Evolutionary conservation across 92 coral and sea anemone genomes (phyloP).

Genomic region (Zoanthus sociatus): DNA sequence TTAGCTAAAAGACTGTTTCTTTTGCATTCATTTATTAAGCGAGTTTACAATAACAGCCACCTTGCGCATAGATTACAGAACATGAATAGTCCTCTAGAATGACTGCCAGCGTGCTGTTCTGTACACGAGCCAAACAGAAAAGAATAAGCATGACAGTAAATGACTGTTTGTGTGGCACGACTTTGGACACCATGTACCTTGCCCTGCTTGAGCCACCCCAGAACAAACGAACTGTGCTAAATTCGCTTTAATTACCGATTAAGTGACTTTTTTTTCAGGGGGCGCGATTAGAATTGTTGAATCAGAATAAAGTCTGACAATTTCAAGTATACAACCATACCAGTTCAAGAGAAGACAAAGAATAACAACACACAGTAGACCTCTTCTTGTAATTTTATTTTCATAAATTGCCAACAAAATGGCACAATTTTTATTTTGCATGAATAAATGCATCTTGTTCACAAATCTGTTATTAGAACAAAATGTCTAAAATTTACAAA

Average conservation of each 20-base stretch:
- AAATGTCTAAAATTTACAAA: slow-evolving; percentile 27
- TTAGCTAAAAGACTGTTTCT: not conserved
- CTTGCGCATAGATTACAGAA: slow-evolving; percentile 5
- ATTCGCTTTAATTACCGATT: too few species aligned
- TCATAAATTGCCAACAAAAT: slow-evolving; percentile 28
- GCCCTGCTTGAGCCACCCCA: slow-evolving; percentile 72
- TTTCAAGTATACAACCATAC: slow-evolving; percentile 37
- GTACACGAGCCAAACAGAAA: slow-evolving; percentile 70
- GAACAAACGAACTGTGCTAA: not conserved
- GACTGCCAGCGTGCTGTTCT: slow-evolving; percentile 38
- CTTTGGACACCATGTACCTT: slow-evolving; percentile 98
- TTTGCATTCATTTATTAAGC: not conserved
- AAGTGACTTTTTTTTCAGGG: not conserved
- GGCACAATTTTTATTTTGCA: slow-evolving; percentile 21
- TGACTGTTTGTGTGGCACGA: slow-evolving; percentile 52
- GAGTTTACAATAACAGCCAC: slow-evolving; percentile 28
- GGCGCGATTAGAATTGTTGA: not conserved
- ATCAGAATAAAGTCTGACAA: not conserved
- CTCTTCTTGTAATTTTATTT: slow-evolving; percentile 30
- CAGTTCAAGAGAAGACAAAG: slow-evolving; percentile 86
- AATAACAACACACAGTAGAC: slow-evolving; percentile 63
- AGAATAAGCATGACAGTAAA: slow-evolving; percentile 33
- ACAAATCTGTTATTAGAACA: slow-evolving; percentile 8
- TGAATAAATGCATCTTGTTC: slow-evolving; percentile 19
- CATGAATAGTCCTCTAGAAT: not conserved